Percentiles rank a stretch among this genome's conserved stretches.
These are phyloP conservation scores for Caenorhabditis wallacei DNA, from an alignment of 2,888 invertebrate species.

Conservation along the genomic window DNA sequence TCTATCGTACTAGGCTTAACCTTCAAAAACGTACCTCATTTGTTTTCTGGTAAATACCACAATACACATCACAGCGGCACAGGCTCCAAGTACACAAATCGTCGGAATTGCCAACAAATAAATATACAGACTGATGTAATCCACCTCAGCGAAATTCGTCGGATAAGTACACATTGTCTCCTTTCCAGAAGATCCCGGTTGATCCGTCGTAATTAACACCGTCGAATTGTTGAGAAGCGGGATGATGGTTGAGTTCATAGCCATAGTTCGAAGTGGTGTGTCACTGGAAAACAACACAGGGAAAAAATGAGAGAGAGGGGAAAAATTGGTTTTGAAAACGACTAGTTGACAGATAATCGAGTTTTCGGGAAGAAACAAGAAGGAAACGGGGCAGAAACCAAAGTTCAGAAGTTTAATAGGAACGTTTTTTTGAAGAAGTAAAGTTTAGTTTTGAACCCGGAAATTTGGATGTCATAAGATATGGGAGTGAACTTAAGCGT, in stretches of 20 bases:
- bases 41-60: conserved; percentile 78
- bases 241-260: conserved; percentile 46
- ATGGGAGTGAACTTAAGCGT: no score
- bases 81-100: conserved; percentile 74
- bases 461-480: no score
- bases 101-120: conserved; percentile 74
- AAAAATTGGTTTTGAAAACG: conserved; percentile 38
- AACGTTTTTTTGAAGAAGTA: no score
- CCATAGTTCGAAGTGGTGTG: conserved; percentile 44
- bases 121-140: conserved; percentile 69
- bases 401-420: background rate
- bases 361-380: conserved; percentile 25
- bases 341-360: conserved; percentile 49
- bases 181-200: conserved; percentile 8
- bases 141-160: conserved; percentile 40
- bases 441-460: no score
- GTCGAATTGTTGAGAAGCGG: conserved; percentile 30
- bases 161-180: conserved; percentile 38
- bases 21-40: conserved; percentile 77
- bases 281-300: conserved; percentile 24
- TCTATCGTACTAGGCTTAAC: no score
- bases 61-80: conserved; percentile 77
- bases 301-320: background rate
- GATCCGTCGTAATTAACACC: conserved; percentile 7
- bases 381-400: conserved; percentile 11